Conservation (phyloP, 2,797 vertebrate genomes). For the Lepilemur septentrionalis region DNA sequence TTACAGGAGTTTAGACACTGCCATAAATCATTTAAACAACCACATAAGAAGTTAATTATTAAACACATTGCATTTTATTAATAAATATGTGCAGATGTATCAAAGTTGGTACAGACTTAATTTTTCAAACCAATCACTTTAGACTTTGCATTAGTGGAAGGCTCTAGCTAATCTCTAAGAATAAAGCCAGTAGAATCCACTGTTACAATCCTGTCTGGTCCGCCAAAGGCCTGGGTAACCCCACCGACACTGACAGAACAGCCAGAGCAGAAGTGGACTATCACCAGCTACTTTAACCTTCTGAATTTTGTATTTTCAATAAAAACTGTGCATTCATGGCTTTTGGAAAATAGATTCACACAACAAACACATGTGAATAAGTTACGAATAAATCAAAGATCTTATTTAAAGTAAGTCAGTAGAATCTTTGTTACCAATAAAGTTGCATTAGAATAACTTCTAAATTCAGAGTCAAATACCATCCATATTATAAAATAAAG, state of each 20-base stretch:
- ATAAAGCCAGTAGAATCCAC: not conserved
- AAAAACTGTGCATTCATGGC: not conserved
- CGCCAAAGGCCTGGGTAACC: not conserved
- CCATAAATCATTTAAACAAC: not conserved
- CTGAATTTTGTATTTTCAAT: not conserved
- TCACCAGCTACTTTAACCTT: not conserved
- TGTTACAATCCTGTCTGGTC: not conserved
- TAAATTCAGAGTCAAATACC: slow-evolving; percentile 5
- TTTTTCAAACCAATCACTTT: slow-evolving; percentile 6
- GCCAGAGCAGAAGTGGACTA: not conserved
- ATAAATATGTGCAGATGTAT: not conserved
- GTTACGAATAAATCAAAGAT: not conserved
- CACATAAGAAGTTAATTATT: not conserved
- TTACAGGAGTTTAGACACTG: not conserved
- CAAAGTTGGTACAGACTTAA: not conserved
- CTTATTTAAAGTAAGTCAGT: slow-evolving; percentile 6
- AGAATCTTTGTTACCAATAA: slow-evolving; percentile 20
- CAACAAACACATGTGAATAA: not conserved
- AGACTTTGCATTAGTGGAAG: not conserved
- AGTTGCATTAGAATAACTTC: not conserved
- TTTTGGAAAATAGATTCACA: not conserved
- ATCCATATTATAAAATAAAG: not conserved
- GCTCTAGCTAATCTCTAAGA: not conserved
- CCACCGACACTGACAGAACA: not conserved
- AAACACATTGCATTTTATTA: not conserved